Evolutionary conservation across 2,113 vertebrate species (phyloP).

Genomic region (Psammodynastes pulverulentus): DNA sequence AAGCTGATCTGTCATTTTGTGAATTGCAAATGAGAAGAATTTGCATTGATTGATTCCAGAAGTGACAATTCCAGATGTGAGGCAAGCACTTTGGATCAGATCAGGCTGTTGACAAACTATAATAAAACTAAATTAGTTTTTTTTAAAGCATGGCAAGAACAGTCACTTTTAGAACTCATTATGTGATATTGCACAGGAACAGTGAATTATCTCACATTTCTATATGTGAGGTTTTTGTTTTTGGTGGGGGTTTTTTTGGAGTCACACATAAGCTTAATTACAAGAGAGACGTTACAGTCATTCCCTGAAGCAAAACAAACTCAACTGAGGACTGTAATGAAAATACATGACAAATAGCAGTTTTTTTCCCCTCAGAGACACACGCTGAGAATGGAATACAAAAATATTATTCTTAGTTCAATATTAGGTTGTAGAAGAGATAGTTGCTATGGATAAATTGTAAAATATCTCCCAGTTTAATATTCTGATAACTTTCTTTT

Average conservation of each 20-base stretch:
- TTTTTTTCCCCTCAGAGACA: not conserved
- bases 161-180: not conserved
- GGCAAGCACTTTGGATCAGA: not conserved
- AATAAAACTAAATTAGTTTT: constrained; percentile 9
- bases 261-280: not conserved
- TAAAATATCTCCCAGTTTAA: not conserved
- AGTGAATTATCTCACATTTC: not conserved
- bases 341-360: not conserved
- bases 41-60: constrained; percentile 3
- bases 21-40: not conserved
- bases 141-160: not conserved
- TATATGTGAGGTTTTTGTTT: not conserved
- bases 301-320: constrained; percentile 12
- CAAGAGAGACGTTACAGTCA: constrained; percentile 1
- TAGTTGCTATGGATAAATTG: not conserved
- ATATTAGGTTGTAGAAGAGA: not conserved
- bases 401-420: constrained; percentile 5
- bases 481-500: not conserved
- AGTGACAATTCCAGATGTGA: not conserved
- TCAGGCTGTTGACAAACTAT: not conserved
- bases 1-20: not conserved
- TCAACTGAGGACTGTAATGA: fast-evolving
- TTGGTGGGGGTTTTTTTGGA: not conserved
- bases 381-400: not conserved
- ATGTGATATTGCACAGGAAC: not conserved